A percentile compares a stretch with the other conserved stretches of the same genome.
Conservation (phyloP, 2,113 vertebrate species). For the Amia ocellicauda region DNA sequence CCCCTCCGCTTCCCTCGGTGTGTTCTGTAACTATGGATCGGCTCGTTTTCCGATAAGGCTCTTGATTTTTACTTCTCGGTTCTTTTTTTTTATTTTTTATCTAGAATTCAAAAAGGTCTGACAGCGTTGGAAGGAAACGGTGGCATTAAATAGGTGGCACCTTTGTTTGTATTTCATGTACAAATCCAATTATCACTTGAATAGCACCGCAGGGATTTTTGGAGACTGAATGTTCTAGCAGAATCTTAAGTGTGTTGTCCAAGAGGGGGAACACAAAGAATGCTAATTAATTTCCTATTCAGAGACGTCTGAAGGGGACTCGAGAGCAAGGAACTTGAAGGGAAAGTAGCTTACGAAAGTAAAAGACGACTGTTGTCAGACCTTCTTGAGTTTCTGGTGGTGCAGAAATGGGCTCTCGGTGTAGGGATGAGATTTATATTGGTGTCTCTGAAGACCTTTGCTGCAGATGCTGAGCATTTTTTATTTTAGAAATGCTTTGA, state of each 20-base stretch:
- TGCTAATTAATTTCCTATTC: constrained; percentile 15
- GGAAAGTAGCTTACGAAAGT: constrained; percentile 9
- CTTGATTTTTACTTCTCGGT: no score
- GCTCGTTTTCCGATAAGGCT: no score
- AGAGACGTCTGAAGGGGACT: constrained; percentile 16
- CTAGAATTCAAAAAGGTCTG: no score
- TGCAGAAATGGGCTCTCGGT: neutral
- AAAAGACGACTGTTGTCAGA: constrained; percentile 7
- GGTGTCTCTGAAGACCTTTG: no score
- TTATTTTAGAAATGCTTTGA: no score
- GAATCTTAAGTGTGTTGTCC: constrained; percentile 4
- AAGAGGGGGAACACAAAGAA: neutral
- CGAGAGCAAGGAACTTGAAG: constrained; percentile 1
- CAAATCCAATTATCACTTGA: neutral
- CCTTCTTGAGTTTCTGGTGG: neutral
- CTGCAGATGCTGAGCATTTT: no score
- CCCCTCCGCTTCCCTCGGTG: no score
- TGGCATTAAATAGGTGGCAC: no score
- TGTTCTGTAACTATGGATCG: no score
- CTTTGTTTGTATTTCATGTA: neutral
- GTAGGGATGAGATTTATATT: no score
- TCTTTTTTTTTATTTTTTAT: no score
- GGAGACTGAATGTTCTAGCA: constrained; percentile 9
- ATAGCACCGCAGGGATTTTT: constrained; percentile 9
- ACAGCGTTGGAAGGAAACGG: no score